Base-by-base conservation (phyloP, 2,113 vertebrate genomes). In the Origma solitaria region DNA sequence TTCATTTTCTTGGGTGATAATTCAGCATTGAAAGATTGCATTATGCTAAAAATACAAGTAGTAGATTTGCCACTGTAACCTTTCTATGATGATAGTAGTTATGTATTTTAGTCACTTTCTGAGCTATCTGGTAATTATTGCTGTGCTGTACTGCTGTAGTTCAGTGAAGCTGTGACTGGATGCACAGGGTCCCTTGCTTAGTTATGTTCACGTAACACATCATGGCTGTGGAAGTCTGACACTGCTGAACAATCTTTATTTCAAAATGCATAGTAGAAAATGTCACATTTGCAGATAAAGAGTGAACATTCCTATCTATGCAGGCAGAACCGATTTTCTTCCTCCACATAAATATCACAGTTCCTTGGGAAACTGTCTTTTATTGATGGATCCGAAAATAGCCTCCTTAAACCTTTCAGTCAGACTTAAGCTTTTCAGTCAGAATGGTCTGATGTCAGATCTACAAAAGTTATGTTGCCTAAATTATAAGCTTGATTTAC, bases 401-500 rank as follows among this genome's bases (percentile, higher is more conserved):
- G 45, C 28, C 18, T 88, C 35, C 66, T 54, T 86, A 93, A 94
- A 61, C 62, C 28, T 91, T 86, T 91, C 80, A 81, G 51, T 81
- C 76, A 84, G 69, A 53, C 31, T 75, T 69, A 79, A 91, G 47
- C 47, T 44, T 93, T 86, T 83, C 76, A 66, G n/a, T 73, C 62
- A 86, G 71, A 75, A 65, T n/a, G 53, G 54, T 83, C 77, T 92
- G 86, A 81, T 92, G 80, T 89, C 91, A 95, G 68, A 86, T 78
- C 38, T 81, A 31, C 24, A 35, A 15, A 91, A 96, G 64, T 79
- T 97, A 62, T 30, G 56, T 72, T 82, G 56, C 68, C 85, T 65
- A 89, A 94, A 82, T 92, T 89, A 82, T 81, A 82, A 95, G 61
- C 77, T 89, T 94, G 73, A 70, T 97, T 89, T 94, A 81, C 64